Evolutionary conservation across 1,140 invertebrate genomes (phyloP).

Genomic region (Saccostrea cuccullata): DNA sequence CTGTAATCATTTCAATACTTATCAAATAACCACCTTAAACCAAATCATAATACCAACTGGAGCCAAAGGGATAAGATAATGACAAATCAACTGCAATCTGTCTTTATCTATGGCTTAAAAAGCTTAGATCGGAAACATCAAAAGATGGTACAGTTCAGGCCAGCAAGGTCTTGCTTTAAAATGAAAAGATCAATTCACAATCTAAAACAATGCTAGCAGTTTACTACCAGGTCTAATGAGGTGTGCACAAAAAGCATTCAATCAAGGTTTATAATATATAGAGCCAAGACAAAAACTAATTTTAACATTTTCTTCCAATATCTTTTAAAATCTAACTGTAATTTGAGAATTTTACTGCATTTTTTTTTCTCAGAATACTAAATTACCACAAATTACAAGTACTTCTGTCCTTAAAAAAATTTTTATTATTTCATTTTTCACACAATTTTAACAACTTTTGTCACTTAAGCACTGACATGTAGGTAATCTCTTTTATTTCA

Average conservation of each 20-base stretch:
- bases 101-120: not conserved
- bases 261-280: not conserved
- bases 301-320: not conserved
- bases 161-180: not conserved
- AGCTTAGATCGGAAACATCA: not conserved
- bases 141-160: not conserved
- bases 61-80: not conserved
- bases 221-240: not conserved
- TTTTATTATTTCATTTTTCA: too few species aligned
- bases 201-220: not conserved
- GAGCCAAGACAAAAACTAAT: not conserved
- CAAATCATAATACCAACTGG: not conserved
- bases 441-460: too few species aligned
- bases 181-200: constrained; percentile 14
- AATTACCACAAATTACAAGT: not conserved
- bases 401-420: too few species aligned
- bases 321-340: not conserved
- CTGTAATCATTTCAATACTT: not conserved
- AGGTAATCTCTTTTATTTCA: too few species aligned
- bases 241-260: not conserved
- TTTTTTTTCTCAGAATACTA: not conserved
- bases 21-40: not conserved
- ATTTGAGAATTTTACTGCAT: not conserved
- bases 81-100: not conserved
- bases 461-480: too few species aligned